A percentile compares a stretch with the other conserved stretches of the same genome.
Conservation (phyloP, 2,888 invertebrate genomes). For the Geotrupes spiniger region DNA sequence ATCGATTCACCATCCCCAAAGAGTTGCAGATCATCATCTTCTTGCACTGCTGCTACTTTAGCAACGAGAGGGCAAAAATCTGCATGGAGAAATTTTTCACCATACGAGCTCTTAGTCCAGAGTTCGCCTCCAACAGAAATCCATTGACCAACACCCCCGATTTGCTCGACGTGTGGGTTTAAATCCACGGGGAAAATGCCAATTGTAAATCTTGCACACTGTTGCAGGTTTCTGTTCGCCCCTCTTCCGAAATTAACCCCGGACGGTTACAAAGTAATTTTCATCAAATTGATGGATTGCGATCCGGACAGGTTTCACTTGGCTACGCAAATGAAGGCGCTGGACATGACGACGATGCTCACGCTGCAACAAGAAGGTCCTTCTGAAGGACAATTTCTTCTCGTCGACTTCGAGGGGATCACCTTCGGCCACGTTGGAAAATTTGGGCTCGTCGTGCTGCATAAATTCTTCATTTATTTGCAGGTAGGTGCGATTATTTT, state of each 20-base stretch:
- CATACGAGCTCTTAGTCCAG: conserved; percentile 62
- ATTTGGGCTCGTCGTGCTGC: conserved; percentile 60
- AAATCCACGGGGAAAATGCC: too few relatives aligned
- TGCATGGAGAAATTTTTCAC: conserved; percentile 70
- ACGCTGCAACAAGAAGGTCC: conserved; percentile 56
- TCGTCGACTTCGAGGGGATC: conserved; percentile 61
- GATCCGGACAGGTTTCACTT: conserved; percentile 61
- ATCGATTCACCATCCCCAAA: conserved; percentile 33
- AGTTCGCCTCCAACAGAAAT: conserved; percentile 62
- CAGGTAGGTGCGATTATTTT: too few relatives aligned
- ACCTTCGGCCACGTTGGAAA: conserved; percentile 60
- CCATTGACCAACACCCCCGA: too few relatives aligned
- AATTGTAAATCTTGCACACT: too few relatives aligned
- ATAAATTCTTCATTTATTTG: conserved; percentile 64
- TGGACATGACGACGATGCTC: conserved; percentile 60
- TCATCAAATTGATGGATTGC: conserved; percentile 49
- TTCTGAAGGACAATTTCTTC: conserved; percentile 57
- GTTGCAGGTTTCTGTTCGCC: conserved; percentile 5
- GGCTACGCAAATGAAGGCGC: conserved; percentile 51
- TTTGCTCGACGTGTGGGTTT: too few relatives aligned
- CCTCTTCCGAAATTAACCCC: conserved; percentile 29
- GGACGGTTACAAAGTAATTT: conserved; percentile 37
- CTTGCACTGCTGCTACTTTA: conserved; percentile 67
- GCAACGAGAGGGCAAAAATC: conserved; percentile 65
- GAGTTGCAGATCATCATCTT: conserved; percentile 57